phyloP scores from a whole-genome alignment of 2,888 invertebrate species.

The Cephus spinipes region DNA sequence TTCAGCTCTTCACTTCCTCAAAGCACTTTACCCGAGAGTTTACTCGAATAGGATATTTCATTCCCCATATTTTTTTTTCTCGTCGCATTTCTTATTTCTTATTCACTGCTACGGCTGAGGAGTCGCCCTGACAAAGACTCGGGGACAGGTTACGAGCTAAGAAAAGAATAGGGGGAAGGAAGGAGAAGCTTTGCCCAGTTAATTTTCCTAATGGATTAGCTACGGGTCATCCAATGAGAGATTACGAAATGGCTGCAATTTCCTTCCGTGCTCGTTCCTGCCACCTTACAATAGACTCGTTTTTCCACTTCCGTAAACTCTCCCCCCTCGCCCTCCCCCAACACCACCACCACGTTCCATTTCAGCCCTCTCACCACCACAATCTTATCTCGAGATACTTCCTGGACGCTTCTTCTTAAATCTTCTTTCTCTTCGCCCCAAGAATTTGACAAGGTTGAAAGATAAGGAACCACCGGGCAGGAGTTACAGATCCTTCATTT shows the following conservation, averaged over 20 bases:
- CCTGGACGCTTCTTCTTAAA: too few species aligned
- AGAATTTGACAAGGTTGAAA: too few species aligned
- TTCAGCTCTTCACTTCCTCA: too few species aligned
- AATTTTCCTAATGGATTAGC: constrained; percentile 57
- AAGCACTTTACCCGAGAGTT: too few species aligned
- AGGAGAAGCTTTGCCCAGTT: constrained; percentile 24
- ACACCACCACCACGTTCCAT: constrained; percentile 1
- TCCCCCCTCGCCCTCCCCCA: too few species aligned
- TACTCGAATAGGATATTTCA: neutral
- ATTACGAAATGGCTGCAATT: constrained; percentile 34
- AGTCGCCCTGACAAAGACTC: constrained; percentile 25
- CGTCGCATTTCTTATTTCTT: neutral
- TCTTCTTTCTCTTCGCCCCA: too few species aligned
- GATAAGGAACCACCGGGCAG: too few species aligned
- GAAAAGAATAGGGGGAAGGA: constrained; percentile 18
- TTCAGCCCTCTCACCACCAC: neutral
- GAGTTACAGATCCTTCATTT: too few species aligned
- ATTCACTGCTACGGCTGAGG: neutral
- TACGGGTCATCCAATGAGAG: constrained; percentile 34
- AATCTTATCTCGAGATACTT: too few species aligned
- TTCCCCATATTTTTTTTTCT: neutral
- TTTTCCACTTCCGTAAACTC: too few species aligned
- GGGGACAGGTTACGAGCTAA: constrained; percentile 26
- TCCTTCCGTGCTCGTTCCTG: constrained; percentile 17
- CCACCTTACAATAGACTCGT: neutral